These are phyloP conservation scores for Brachionus koreanus DNA, from an alignment of 1,140 invertebrate genomes.

Conservation along the genomic window DNA sequence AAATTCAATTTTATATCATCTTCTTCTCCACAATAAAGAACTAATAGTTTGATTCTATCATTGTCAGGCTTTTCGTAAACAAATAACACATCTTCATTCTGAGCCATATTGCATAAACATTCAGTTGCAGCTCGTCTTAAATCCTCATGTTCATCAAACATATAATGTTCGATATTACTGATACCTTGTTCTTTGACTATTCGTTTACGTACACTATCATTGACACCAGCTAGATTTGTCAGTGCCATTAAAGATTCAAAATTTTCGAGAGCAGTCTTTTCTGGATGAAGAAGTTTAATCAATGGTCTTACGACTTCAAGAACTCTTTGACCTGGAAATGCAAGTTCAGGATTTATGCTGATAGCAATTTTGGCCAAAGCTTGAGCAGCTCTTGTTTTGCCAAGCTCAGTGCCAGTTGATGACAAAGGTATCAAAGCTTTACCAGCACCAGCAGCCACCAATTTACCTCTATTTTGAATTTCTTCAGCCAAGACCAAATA, in stretches of 20 bases:
- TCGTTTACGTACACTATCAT: constrained; percentile 64
- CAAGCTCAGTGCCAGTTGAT: constrained; percentile 73
- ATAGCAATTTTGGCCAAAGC: constrained; percentile 89
- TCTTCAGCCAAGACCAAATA: constrained; percentile 32
- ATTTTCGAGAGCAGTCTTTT: constrained; percentile 86
- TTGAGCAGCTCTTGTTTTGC: constrained; percentile 85
- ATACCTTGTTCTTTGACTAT: constrained; percentile 82
- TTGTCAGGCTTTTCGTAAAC: constrained; percentile 38
- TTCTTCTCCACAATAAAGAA: constrained; percentile 42
- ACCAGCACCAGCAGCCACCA: constrained; percentile 35
- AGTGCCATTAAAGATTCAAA: constrained; percentile 93
- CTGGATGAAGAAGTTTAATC: constrained; percentile 74
- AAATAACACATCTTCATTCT: constrained; percentile 63
- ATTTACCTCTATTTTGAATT: constrained; percentile 19
- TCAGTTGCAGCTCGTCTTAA: constrained; percentile 79
- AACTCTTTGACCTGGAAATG: constrained; percentile 80
- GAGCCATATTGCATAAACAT: constrained; percentile 81
- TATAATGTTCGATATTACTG: constrained; percentile 78
- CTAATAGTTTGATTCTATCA: constrained; percentile 40
- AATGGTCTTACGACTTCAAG: constrained; percentile 86
- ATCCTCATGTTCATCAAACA: constrained; percentile 90
- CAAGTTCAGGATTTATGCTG: constrained; percentile 92
- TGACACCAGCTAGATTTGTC: constrained; percentile 75
- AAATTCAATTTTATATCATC: constrained; percentile 37
- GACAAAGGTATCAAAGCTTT: constrained; percentile 59